Percentiles rank a stretch among this genome's conserved stretches.
These are phyloP conservation scores for Acanthisitta chloris DNA, from an alignment of 2,113 vertebrate genomes.

Conservation along the genomic window DNA sequence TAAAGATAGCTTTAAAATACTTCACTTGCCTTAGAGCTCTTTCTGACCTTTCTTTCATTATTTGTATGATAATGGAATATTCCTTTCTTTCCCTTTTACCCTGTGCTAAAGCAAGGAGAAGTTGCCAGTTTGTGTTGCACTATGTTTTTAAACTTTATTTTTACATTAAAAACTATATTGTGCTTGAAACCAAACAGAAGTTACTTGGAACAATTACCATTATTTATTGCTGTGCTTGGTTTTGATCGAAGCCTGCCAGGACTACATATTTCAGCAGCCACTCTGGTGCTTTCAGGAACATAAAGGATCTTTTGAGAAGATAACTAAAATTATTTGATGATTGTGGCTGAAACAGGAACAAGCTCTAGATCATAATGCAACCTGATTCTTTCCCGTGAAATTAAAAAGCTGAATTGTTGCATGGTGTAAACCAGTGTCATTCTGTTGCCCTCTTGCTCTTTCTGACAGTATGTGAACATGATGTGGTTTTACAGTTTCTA, in stretches of 20 bases:
- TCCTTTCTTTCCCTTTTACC: background rate
- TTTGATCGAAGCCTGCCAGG: slow-evolving; percentile 9
- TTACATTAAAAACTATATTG: background rate
- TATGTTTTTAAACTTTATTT: background rate
- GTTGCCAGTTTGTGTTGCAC: background rate
- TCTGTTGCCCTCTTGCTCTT: background rate
- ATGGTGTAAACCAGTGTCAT: background rate
- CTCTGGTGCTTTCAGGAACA: background rate
- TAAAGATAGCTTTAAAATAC: background rate
- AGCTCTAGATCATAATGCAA: background rate
- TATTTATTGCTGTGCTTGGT: background rate
- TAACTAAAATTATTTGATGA: background rate
- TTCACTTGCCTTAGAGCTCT: background rate
- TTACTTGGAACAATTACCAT: background rate
- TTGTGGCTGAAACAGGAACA: background rate
- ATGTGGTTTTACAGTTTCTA: background rate
- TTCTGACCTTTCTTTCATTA: slow-evolving; percentile 22
- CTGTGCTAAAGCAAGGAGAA: background rate
- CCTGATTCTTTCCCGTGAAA: background rate
- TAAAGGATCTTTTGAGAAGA: background rate
- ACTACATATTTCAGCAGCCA: background rate
- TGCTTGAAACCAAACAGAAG: background rate
- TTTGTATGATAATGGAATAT: background rate
- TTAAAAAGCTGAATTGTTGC: background rate
- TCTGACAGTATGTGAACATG: background rate